Percentiles rank a stretch among this genome's conserved stretches.
phyloP scores from a whole-genome alignment of 2,113 vertebrate species.

The Acanthisitta chloris region DNA sequence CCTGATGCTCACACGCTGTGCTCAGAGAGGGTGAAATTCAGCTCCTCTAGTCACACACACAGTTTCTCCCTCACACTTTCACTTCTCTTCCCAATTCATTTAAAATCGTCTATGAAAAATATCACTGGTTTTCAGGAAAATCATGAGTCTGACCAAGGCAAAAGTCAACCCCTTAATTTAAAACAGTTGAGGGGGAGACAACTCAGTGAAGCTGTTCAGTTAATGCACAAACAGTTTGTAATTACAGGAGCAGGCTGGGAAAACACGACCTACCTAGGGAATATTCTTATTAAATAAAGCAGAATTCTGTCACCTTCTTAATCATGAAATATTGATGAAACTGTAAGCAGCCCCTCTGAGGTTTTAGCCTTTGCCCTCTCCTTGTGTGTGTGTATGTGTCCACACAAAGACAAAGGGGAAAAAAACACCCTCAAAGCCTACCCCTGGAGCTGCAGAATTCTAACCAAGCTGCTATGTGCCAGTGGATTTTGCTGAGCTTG shows the following conservation, averaged over 20 bases:
- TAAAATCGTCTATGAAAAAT: slow-evolving; percentile 26
- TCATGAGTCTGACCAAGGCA: neutral
- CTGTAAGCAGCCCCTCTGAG: slow-evolving; percentile 55
- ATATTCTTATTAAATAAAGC: slow-evolving; percentile 68
- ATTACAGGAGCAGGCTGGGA: slow-evolving; percentile 31
- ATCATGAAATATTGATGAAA: slow-evolving; percentile 74
- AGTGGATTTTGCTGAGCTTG: slow-evolving; percentile 41
- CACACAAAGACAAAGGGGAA: slow-evolving; percentile 1
- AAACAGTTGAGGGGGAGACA: slow-evolving; percentile 12
- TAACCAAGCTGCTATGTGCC: neutral
- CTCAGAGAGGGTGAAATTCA: slow-evolving; percentile 20
- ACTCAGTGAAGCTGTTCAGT: neutral
- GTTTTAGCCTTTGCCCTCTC: slow-evolving; percentile 63
- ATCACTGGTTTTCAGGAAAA: slow-evolving; percentile 17
- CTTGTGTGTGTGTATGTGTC: neutral
- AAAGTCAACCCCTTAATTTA: slow-evolving; percentile 53
- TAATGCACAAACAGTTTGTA: slow-evolving; percentile 51
- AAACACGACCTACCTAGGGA: slow-evolving; percentile 48
- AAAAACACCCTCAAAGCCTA: neutral
- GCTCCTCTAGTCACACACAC: neutral
- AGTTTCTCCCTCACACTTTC: neutral
- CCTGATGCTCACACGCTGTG: neutral
- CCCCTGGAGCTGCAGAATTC: slow-evolving; percentile 5
- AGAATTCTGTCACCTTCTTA: slow-evolving; percentile 70
- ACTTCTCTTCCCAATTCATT: neutral